Evolutionary conservation across 2,113 vertebrate species (phyloP).

Genomic region (Crotalus horridus): DNA sequence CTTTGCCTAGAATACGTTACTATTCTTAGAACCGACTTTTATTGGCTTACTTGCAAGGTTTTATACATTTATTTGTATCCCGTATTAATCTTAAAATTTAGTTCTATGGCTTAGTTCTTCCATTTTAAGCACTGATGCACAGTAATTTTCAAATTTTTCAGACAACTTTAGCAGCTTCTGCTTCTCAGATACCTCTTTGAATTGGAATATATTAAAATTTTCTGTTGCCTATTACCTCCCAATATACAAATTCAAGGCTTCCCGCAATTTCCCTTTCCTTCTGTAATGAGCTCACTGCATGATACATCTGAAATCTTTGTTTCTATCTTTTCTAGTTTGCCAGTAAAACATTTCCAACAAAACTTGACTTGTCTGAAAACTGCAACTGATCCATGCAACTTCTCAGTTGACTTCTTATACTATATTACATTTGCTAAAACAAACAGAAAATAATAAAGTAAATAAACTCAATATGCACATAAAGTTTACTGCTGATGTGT

Average conservation of each 20-base stretch:
- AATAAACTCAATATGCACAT: background rate
- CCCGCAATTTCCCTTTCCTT: background rate
- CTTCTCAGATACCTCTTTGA: background rate
- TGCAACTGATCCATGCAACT: background rate
- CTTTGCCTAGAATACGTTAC: background rate
- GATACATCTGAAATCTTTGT: background rate
- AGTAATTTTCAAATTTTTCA: background rate
- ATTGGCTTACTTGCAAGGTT: background rate
- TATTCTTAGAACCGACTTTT: background rate
- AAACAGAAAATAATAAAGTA: background rate
- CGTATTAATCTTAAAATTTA: background rate
- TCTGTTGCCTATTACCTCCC: background rate
- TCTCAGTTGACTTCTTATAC: background rate
- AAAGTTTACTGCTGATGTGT: background rate
- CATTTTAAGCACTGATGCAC: background rate
- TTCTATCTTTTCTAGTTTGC: background rate
- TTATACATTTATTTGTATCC: background rate
- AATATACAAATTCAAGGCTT: background rate
- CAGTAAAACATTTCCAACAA: background rate
- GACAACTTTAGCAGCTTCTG: background rate
- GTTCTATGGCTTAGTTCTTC: background rate
- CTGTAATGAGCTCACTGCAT: background rate
- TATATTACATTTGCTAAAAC: background rate
- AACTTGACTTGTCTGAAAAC: background rate
- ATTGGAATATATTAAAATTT: background rate